Evolutionary conservation across 2,797 vertebrate species (phyloP).

Genomic region (Chiroxiphia lanceolata): DNA sequence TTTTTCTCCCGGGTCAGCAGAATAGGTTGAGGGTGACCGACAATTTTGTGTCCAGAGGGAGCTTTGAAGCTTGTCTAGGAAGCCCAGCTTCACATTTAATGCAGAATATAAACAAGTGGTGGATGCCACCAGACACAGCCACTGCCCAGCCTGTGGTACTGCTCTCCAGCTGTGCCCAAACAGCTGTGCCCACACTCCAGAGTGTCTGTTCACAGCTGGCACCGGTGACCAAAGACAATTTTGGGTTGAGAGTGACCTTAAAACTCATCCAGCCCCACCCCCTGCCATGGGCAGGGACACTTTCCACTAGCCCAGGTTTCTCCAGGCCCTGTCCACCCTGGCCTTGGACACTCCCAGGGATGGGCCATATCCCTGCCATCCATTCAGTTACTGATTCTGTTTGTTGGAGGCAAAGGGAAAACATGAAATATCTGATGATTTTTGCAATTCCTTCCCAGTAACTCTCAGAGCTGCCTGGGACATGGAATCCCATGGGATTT

Average conservation of each 20-base stretch:
- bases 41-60: neutral
- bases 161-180: neutral
- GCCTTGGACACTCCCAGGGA: neutral
- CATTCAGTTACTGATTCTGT: neutral
- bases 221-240: rapidly evolving
- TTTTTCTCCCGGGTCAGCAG: neutral
- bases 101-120: neutral
- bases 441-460: neutral
- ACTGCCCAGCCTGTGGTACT: neutral
- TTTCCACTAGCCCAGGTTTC: neutral
- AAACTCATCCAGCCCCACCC: neutral
- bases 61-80: neutral
- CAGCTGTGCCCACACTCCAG: neutral
- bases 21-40: neutral
- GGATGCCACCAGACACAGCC: neutral
- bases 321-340: rapidly evolving
- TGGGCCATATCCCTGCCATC: neutral
- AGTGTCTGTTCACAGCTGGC: neutral
- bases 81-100: neutral
- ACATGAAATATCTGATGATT: neutral
- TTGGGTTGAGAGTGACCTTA: neutral
- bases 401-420: neutral
- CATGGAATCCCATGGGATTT: neutral
- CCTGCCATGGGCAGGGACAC: neutral
- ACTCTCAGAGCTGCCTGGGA: neutral